A percentile compares a stretch with the other conserved stretches of the same genome.
Evolutionary conservation across 2,888 invertebrate genomes (phyloP).

Genomic region (Tenthredo scrophulariae): DNA sequence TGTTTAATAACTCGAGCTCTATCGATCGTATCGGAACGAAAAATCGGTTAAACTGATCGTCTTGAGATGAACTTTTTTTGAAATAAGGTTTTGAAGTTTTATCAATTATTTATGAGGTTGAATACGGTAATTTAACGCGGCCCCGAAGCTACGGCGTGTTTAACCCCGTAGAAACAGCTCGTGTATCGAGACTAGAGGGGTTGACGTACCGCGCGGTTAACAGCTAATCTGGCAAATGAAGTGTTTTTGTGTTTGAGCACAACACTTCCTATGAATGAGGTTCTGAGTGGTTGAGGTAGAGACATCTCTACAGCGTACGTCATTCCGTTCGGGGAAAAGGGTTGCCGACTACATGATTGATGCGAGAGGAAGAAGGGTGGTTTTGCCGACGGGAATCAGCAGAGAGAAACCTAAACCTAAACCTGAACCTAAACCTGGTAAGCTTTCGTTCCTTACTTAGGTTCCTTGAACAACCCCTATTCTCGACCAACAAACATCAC

Average conservation of each 20-base stretch:
- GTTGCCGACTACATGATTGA: constrained; percentile 78
- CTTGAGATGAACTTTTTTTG: no score
- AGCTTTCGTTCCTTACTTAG: no score
- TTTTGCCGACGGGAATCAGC: not conserved
- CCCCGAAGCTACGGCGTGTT: no score
- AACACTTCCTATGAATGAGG: constrained; percentile 72
- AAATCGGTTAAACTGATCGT: no score
- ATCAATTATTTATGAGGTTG: no score
- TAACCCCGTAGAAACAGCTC: no score
- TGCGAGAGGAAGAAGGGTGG: constrained; percentile 70
- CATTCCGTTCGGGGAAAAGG: constrained; percentile 76
- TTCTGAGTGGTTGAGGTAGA: not conserved
- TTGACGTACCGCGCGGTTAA: constrained; percentile 69
- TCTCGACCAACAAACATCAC: not conserved
- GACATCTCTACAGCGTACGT: constrained; percentile 73
- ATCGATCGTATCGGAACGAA: no score
- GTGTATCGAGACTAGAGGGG: not conserved
- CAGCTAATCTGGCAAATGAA: constrained; percentile 78
- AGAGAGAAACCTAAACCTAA: not conserved
- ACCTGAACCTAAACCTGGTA: no score
- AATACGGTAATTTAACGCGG: no score
- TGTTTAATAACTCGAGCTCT: no score
- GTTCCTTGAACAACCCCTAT: constrained; percentile 28
- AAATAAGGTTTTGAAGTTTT: no score
- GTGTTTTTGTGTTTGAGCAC: constrained; percentile 78